A percentile compares a stretch with the other conserved stretches of the same genome.
phyloP scores from a whole-genome alignment of 2,797 vertebrate genomes.

The Podarcis siculus region DNA sequence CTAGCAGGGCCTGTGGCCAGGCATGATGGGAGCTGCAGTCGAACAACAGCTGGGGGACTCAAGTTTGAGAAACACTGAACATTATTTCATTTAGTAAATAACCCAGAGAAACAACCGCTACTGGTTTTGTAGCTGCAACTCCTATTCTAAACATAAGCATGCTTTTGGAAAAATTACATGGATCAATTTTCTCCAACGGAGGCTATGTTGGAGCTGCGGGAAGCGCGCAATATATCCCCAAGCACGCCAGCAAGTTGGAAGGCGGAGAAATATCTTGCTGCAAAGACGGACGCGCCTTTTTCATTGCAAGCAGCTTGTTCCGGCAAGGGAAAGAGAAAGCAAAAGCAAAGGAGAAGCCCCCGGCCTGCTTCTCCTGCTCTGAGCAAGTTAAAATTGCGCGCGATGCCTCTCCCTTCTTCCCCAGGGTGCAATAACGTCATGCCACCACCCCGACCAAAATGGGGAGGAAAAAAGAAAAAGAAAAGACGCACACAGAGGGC shows the following conservation, averaged over 20 bases:
- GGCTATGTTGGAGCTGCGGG: neutral
- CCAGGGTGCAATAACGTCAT: neutral
- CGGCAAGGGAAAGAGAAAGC: neutral
- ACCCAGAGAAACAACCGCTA: neutral
- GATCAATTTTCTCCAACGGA: neutral
- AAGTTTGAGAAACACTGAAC: too few relatives aligned
- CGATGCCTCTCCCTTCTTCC: neutral
- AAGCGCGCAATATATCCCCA: too few relatives aligned
- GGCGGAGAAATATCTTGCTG: neutral
- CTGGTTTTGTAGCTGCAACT: neutral
- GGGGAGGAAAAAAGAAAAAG: too few relatives aligned
- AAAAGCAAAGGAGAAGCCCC: too few relatives aligned
- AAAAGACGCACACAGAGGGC: neutral
- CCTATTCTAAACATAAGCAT: neutral
- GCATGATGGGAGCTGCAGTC: too few relatives aligned
- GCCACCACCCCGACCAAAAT: neutral
- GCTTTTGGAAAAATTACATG: neutral
- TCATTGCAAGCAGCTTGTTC: neutral
- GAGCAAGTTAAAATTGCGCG: neutral
- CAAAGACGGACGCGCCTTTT: neutral
- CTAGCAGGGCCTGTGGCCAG: too few relatives aligned
- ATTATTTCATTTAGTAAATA: neutral
- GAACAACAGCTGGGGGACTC: too few relatives aligned
- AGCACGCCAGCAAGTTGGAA: neutral
- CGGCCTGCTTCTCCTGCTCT: neutral